Conservation (phyloP, 2,888 invertebrate species). For the Omphaloscelis lunosa region DNA sequence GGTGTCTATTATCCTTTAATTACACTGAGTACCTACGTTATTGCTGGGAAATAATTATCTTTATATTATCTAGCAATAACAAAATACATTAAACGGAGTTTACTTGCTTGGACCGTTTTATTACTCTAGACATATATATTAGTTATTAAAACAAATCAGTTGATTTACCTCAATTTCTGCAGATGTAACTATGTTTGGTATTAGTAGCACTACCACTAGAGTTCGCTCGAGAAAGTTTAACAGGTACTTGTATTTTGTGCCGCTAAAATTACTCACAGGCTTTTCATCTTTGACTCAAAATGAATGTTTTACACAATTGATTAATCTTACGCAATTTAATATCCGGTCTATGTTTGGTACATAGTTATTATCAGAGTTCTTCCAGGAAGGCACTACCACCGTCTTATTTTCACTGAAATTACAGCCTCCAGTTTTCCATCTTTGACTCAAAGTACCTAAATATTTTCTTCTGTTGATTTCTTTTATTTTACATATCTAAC, state of each 20-base stretch:
- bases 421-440: background rate
- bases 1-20: constrained; percentile 57
- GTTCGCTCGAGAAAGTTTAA: background rate
- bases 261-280: background rate
- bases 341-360: background rate
- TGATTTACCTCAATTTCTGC: background rate
- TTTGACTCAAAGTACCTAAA: background rate
- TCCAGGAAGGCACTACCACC: background rate
- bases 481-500: background rate
- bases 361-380: background rate
- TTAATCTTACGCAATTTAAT: background rate
- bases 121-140: constrained; percentile 11
- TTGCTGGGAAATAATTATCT: constrained; percentile 48
- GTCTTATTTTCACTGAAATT: background rate
- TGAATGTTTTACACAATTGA: background rate
- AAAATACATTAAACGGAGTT: constrained; percentile 27
- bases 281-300: background rate
- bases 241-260: background rate
- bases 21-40: constrained; percentile 26
- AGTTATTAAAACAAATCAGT: constrained; percentile 8
- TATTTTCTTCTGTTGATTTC: background rate
- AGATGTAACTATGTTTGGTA: background rate
- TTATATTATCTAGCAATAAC: constrained; percentile 30
- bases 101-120: constrained; percentile 20
- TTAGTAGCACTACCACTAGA: too few relatives aligned